These are phyloP conservation scores for Hypsopygia costalis DNA, from an alignment of 2,888 invertebrate genomes.

Conservation along the genomic window DNA sequence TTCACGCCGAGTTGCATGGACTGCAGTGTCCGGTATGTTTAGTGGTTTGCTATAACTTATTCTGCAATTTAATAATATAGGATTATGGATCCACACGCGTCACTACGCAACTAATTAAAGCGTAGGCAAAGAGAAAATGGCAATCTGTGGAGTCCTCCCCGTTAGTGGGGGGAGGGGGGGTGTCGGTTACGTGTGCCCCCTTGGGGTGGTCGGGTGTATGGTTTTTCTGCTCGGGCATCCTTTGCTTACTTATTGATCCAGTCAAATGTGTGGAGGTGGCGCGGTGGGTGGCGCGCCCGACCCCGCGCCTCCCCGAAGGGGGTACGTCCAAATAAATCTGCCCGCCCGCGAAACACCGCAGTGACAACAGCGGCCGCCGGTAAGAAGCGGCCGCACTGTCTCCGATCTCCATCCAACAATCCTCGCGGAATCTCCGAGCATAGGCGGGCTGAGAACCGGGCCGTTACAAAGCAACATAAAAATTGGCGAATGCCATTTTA, in stretches of 20 bases:
- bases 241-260: conserved; percentile 82
- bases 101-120: conserved; percentile 81
- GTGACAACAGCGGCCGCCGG: conserved; percentile 76
- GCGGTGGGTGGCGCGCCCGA: conserved; percentile 72
- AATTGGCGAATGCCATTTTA: conserved; percentile 49
- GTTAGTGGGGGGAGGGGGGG: conserved; percentile 78
- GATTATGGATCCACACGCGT: conserved; percentile 76
- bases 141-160: conserved; percentile 79
- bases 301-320: conserved; percentile 64
- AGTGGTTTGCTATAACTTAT: conserved; percentile 12
- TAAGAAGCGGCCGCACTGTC: conserved; percentile 77
- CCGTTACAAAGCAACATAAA: conserved; percentile 19
- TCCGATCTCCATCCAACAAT: conserved; percentile 56
- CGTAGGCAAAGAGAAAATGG: conserved; percentile 81
- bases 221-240: conserved; percentile 82
- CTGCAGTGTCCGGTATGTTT: not conserved
- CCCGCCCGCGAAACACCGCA: conserved; percentile 81
- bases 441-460: conserved; percentile 12
- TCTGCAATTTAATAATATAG: conserved; percentile 63
- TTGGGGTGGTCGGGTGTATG: conserved; percentile 80
- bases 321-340: conserved; percentile 82
- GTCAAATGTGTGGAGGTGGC: conserved; percentile 81
- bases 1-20: not conserved
- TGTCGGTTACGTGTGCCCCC: conserved; percentile 81
- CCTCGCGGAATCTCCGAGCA: conserved; percentile 14